A percentile compares a stretch with the other conserved stretches of the same genome.
These are phyloP conservation scores for Raja brachyura DNA, from an alignment of 2,113 vertebrate genomes.

Conservation along the genomic window DNA sequence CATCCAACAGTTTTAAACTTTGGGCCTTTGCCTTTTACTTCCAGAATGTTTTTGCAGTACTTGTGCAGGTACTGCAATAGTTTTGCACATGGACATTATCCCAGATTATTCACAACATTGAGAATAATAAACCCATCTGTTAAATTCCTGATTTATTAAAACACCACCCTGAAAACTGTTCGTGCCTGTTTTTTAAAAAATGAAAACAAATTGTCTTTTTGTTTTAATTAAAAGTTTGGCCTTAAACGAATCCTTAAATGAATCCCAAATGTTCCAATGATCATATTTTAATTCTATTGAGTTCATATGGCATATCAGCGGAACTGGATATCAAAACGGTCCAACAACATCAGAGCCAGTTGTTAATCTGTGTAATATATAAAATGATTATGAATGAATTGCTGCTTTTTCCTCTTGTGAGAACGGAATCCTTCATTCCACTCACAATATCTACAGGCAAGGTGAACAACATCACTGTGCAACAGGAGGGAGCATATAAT, in stretches of 20 bases:
- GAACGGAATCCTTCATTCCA: not conserved
- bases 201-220: not conserved
- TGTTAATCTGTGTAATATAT: not conserved
- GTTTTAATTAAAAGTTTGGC: not conserved
- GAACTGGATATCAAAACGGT: not conserved
- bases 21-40: not conserved
- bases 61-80: not conserved
- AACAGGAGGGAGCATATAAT: not conserved
- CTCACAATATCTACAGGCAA: not conserved
- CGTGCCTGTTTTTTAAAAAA: not conserved
- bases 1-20: not conserved
- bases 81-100: not conserved
- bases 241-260: not conserved
- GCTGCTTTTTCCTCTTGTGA: not conserved
- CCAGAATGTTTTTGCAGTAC: not conserved
- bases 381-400: not conserved
- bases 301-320: not conserved
- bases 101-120: not conserved
- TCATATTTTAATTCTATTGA: no score
- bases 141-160: not conserved
- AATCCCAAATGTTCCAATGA: not conserved
- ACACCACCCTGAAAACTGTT: not conserved
- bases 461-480: not conserved
- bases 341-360: not conserved
- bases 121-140: not conserved